Base-by-base conservation (phyloP, 2,888 invertebrate genomes). In the Torymus texanus region DNA sequence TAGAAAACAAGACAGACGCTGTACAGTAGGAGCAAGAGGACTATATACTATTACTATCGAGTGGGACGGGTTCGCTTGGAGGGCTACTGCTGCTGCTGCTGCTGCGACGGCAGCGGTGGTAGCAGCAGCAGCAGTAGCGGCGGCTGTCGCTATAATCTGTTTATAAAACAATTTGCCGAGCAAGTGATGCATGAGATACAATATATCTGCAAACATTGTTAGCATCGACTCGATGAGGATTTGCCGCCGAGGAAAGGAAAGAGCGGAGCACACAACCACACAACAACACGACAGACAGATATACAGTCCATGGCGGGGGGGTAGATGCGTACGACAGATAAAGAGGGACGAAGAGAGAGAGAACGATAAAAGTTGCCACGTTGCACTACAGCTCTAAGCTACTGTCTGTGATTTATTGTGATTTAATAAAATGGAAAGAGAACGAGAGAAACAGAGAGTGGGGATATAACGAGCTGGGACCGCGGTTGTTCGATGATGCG, bases 161-260 rank as follows among this genome's bases (percentile, higher is more conserved):
- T 94, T 94, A 94, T 93, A 93, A 94, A 93, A 94, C 94, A 94
- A 94, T 94, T 94, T 94, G 94, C 93, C 92, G 92, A 92, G 92
- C 92, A 92, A 92, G 91, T 93, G 94, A 93, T 93, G 94, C 94
- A 93, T 93, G 93, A 90, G 89, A 90, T 88, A 89, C 90, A 90
- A 90, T 90, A 89, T 90, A 90, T 90, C 90, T 89, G 87, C 90
- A 90, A 90, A 90, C 89, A 90, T 90, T 90, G 90, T 90, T 90
- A 90, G 88, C 90, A 90, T 90, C 89, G 89, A 88, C 89, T 88
- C 89, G 86, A 89, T 88, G 89, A 89, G 90, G 86, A 90, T 89
- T 81, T 88, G 88, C 85, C 85, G 87, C 51, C 41, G 67, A 75
- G 77, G 79, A 77, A 74, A 77, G 77, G 62, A 74, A 70, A 81